Evolutionary conservation across 2,113 vertebrate species (phyloP).

Genomic region (Tichodroma muraria): DNA sequence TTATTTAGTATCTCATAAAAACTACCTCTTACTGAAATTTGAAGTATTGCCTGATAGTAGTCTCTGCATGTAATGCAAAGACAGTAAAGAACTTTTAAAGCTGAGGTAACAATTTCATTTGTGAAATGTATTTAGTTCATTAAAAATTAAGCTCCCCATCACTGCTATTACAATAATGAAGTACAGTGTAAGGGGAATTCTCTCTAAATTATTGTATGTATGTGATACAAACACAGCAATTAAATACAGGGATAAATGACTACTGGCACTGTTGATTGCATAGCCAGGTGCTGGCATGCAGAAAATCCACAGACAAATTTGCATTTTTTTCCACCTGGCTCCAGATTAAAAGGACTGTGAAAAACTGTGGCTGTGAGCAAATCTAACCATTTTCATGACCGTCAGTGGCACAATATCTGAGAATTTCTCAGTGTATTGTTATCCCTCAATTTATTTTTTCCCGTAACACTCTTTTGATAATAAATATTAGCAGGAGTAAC

Average conservation of each 20-base stretch:
- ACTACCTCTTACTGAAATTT: background rate
- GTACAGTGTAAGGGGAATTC: background rate
- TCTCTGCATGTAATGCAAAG: background rate
- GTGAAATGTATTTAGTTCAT: background rate
- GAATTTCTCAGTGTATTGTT: background rate
- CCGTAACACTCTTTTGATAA: background rate
- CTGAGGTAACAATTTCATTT: background rate
- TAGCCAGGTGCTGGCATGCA: background rate
- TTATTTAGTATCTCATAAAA: background rate
- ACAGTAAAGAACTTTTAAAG: background rate
- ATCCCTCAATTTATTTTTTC: background rate
- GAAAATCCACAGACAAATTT: background rate
- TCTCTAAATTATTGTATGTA: slow-evolving; percentile 29
- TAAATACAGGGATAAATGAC: background rate
- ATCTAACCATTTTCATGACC: background rate
- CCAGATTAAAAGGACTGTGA: accelerated
- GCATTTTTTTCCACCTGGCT: background rate
- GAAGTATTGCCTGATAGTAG: background rate
- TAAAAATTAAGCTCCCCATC: background rate
- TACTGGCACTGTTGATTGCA: background rate
- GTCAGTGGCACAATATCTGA: background rate
- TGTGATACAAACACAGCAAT: background rate
- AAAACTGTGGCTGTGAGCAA: background rate
- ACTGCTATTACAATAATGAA: background rate
- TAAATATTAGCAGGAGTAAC: background rate